Evolutionary conservation across 2,888 invertebrate genomes (phyloP), one percentile per base, ranked within the genome.

Genomic region (Netelia fuscicornis): DNA sequence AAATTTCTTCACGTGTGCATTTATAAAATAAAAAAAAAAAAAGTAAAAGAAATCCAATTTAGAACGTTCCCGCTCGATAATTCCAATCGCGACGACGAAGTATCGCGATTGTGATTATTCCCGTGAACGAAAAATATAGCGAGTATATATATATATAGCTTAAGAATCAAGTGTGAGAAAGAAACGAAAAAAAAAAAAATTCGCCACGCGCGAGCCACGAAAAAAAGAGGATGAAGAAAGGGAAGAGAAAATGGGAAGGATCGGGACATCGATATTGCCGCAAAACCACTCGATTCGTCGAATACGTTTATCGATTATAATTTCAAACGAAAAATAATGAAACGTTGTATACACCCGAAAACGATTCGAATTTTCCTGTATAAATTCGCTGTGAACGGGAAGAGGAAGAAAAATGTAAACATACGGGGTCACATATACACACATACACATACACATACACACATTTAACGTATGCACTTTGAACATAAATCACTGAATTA

Each of bases 301-400:
- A 17, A 83, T 76, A 86, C 81, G 85, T 86, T 81, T 72, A 86
- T 86, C 80, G 9, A 58, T 58, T 17, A 58, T 48, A 10, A 48
- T 48, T 13, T 48, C 13, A 48, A 48, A 48, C 2, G 13, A 86
- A 81, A 81, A 86, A 78, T 86, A 86, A 86, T 30, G 86, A 87
- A 79, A 78, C 83, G 65, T 48, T 48, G 17, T 17, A 17, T 17
- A 48, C 48, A 48, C 48, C 13, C 48, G 11, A 10, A 30, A 11
- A 67, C 52, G 83, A 70, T 81, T 85, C 84, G 81, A 86, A 62
- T 52, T 87, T 88, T 77, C 87, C 84, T 89, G 90, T 89, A 85
- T 87, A 87, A 86, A 84, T 56, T 81, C 77, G 81, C 81, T 77
- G 80, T 77, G 58, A 71, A 77, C 71, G 76, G 42, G 72, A 71